Base-by-base conservation (phyloP, 1,140 invertebrate species). In the Trichonephila clavipes region DNA sequence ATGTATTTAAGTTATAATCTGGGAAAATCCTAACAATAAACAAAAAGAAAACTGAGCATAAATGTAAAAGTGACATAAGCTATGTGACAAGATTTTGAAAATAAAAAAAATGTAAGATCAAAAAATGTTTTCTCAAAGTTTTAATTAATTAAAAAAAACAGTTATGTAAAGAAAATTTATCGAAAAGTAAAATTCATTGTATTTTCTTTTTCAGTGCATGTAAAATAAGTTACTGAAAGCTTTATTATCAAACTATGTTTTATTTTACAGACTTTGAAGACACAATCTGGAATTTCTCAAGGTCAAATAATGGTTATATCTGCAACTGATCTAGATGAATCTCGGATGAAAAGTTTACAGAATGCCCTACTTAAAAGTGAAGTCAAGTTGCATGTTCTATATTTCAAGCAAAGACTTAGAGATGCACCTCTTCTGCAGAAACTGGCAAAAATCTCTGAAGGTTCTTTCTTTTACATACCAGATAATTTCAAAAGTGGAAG, bases 401-500 rank as follows among this genome's bases (percentile, higher is more conserved):
- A 62, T 72, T 94, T 94, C 18, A 85, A 34, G 1, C 89, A 72
- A 40, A 44, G 58, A 59, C 58, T 90, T 19, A 72, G 18, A n/a
- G 61, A 59, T n/a, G 72, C 77, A 1, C 77, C 93, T 61, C 18
- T 83, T 28, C 34, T 94, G 6, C 72, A 94, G 58, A 85, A 82
- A n/a, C 40, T 94, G n/a, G 16, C 62, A 4, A 28, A 6, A 28
- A 21, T n/a, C 21, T 59, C 87, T 24, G 21, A 44, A 21, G 93
- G 93, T 19, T 21, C 40, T 12, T 90, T 94, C 58, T 90, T 34
- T 44, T 89, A 89, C 18, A 94, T 94, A 28, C 69, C 77, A 40
- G 88, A 94, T 34, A 51, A 89, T 21, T 83, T 83, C 28, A 34
- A 59, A n/a, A 44, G 8, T 61, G 85, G n/a, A 3, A 58, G 16